Evolutionary conservation across 2,888 invertebrate species (phyloP).

Genomic region (Drosophila maculinotata): DNA sequence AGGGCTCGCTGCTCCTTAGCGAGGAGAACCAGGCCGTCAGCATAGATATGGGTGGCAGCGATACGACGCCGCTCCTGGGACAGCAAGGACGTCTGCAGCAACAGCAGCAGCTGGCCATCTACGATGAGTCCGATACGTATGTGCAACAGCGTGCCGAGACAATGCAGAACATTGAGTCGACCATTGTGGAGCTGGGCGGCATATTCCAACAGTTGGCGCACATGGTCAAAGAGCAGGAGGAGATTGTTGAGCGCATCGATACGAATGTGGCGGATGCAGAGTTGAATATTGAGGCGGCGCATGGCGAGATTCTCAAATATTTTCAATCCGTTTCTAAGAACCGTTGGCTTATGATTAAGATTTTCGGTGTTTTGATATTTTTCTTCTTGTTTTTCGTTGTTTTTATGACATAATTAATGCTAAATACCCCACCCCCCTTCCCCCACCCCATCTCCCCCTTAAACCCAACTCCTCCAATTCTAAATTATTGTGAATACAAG

Average conservation of each 20-base stretch:
- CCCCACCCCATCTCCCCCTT: conserved; percentile 10
- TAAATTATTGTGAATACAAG: conserved; percentile 64
- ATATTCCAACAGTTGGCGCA: conserved; percentile 98
- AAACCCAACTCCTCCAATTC: conserved; percentile 21
- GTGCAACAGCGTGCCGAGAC: conserved; percentile 97
- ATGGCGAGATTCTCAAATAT: conserved; percentile 98
- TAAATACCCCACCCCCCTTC: too few species aligned
- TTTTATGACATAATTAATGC: conserved; percentile 93
- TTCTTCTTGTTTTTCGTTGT: conserved; percentile 99
- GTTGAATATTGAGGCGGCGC: conserved; percentile 98
- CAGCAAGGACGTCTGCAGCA: conserved; percentile 83
- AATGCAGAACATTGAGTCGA: conserved; percentile 99
- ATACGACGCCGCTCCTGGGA: conserved; percentile 84
- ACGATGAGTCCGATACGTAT: conserved; percentile 95
- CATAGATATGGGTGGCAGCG: conserved; percentile 91
- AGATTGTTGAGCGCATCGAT: conserved; percentile 99
- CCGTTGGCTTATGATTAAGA: conserved; percentile 99
- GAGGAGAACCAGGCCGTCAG: conserved; percentile 91
- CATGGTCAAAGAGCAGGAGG: conserved; percentile 95
- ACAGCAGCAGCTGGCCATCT: conserved; percentile 89
- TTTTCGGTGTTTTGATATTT: conserved; percentile 98
- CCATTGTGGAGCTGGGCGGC: conserved; percentile 99
- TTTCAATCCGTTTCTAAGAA: conserved; percentile 98
- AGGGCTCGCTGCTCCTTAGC: conserved; percentile 85
- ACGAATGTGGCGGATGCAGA: conserved; percentile 97